Evolutionary conservation across 2,797 vertebrate species (phyloP), one percentile per base, ranked within the genome.

Genomic region (Lepidocolaptes lacrymiger): DNA sequence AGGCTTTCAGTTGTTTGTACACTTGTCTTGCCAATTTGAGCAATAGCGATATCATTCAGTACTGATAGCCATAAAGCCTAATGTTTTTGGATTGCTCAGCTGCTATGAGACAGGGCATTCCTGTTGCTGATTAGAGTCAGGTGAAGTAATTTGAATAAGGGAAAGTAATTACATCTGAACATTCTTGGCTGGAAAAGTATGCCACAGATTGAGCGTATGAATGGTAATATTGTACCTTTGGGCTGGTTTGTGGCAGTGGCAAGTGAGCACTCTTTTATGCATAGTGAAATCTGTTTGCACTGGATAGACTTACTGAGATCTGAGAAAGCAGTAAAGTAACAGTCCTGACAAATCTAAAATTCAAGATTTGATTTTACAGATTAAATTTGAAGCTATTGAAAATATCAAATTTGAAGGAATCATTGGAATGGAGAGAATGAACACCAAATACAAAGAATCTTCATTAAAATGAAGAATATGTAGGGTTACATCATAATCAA

Each of bases 391-490:
- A 94, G 30, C 20, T 52, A 32, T 10, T 49, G 34, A 43, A 92
- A 74, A 23, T 2, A 37, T 51, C 62, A 17, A 12, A 22, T 64
- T 62, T 63, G 67, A 82, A 84, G 18, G 12, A 81, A 66, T 83
- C 68, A 72, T 39, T 71, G 14, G 4, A 81, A 84, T 48, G 9
- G 22, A 88, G 23, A 58, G 12, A 88, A 76, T 44, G 48, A 88
- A 55, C 23, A 32, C 10, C 39, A 34, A 76, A 63, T n/a, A 77
- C 27, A 80, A 66, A 46, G 18, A 76, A 54, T 46, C 67, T 89
- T 96, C 48, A 58, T 78, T 71, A 76, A 69, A 77, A 58, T 51
- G 10, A 92, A 81, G 67, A 85, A 83, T 85, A 81, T 74, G 95
- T 43, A 82, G 28, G 27, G 19, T 93, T 77, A 82, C 36, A 17